Evolutionary conservation across 2,888 invertebrate species (phyloP).

Genomic region (Caenorhabditis sp.): DNA sequence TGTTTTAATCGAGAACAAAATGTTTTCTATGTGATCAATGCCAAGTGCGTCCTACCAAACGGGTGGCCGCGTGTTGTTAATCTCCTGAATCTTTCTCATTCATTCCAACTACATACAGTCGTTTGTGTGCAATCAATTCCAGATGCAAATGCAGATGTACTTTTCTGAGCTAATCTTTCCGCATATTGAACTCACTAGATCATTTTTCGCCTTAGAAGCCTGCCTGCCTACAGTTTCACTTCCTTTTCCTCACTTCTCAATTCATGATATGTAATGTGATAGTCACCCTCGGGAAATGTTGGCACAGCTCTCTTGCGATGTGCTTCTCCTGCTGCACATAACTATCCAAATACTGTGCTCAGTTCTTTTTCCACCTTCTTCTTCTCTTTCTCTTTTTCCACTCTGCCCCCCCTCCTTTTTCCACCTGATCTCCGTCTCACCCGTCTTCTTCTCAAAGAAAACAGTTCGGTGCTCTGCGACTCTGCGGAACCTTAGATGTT

Average conservation of each 20-base stretch:
- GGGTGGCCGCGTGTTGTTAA: too few relatives aligned
- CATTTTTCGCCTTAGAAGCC: not conserved
- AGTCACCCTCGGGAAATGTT: slow-evolving; percentile 32
- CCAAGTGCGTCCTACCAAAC: too few relatives aligned
- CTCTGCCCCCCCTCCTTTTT: too few relatives aligned
- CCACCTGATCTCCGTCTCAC: slow-evolving; percentile 3
- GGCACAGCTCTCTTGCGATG: slow-evolving; percentile 51
- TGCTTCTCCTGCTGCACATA: slow-evolving; percentile 24
- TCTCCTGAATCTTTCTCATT: too few relatives aligned
- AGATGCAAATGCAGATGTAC: too few relatives aligned
- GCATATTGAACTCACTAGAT: too few relatives aligned
- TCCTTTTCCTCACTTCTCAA: not conserved
- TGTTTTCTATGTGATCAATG: too few relatives aligned
- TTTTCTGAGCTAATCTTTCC: too few relatives aligned
- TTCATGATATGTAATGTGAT: slow-evolving; percentile 54
- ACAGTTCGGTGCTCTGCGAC: slow-evolving; percentile 25
- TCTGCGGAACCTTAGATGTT: slow-evolving; percentile 25
- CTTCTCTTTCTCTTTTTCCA: not conserved
- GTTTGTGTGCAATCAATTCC: too few relatives aligned
- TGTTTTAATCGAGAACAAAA: too few relatives aligned
- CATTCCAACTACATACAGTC: too few relatives aligned
- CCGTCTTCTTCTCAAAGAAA: slow-evolving; percentile 16
- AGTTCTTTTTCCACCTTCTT: not conserved
- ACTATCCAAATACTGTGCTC: slow-evolving; percentile 56
- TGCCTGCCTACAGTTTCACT: too few relatives aligned